A percentile compares a stretch with the other conserved stretches of the same genome.
Evolutionary conservation across 2,888 invertebrate genomes (phyloP).

Genomic region (Limulus polyphemus): DNA sequence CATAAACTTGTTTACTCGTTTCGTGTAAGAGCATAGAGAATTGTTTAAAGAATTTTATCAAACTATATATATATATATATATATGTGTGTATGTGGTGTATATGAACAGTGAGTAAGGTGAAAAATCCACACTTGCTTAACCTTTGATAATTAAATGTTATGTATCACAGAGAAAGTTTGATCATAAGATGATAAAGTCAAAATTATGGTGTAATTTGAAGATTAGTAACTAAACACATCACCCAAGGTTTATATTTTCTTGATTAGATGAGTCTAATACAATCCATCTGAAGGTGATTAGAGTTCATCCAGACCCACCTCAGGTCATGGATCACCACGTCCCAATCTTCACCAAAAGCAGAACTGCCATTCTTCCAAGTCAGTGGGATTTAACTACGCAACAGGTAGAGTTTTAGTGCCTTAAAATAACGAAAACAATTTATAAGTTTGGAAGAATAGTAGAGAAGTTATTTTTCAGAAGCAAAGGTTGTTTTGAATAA

Average conservation of each 20-base stretch:
- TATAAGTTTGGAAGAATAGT: background rate
- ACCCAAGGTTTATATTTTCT: slow-evolving; percentile 5
- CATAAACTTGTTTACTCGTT: too few species aligned
- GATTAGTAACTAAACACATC: slow-evolving; percentile 13
- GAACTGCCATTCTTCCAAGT: slow-evolving; percentile 36
- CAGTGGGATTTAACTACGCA: slow-evolving; percentile 91
- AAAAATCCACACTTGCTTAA: too few species aligned
- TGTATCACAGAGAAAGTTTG: too few species aligned
- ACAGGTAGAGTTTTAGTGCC: slow-evolving; percentile 48
- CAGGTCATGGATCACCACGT: slow-evolving; percentile 78
- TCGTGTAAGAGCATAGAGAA: too few species aligned
- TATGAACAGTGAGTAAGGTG: too few species aligned
- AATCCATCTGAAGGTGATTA: slow-evolving; percentile 76
- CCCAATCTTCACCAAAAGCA: slow-evolving; percentile 61
- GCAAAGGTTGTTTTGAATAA: background rate
- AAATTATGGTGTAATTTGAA: slow-evolving; percentile 5
- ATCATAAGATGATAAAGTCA: too few species aligned
- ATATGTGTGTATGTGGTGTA: too few species aligned
- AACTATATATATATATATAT: too few species aligned
- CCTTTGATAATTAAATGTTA: too few species aligned
- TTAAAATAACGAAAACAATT: background rate
- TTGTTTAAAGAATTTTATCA: too few species aligned
- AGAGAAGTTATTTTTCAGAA: background rate
- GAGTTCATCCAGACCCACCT: slow-evolving; percentile 64
- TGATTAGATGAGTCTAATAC: slow-evolving; percentile 65